These are phyloP conservation scores for Rhagonycha lutea DNA, from an alignment of 2,888 invertebrate species.

Conservation along the genomic window DNA sequence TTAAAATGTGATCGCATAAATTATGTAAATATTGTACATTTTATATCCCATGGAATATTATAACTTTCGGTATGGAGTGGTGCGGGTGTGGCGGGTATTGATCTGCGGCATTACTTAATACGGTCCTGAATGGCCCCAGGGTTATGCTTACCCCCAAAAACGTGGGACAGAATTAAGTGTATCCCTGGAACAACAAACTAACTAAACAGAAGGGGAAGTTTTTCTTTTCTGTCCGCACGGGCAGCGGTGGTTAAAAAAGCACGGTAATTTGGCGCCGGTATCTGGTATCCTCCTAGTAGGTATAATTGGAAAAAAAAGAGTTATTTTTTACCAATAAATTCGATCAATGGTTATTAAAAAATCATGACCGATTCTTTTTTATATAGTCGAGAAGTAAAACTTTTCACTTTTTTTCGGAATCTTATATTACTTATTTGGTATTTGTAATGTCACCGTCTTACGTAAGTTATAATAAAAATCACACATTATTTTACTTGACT, in stretches of 20 bases:
- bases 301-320: too few species aligned
- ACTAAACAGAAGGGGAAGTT: slow-evolving; percentile 23
- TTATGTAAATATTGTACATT: neutral
- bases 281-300: too few species aligned
- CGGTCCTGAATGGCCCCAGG: slow-evolving; percentile 27
- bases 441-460: neutral
- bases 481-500: neutral
- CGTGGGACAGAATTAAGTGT: slow-evolving; percentile 24
- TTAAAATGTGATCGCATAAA: neutral
- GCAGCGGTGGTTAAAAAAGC: slow-evolving; percentile 15
- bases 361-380: neutral
- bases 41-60: neutral
- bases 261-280: slow-evolving; percentile 4
- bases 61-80: neutral
- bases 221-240: slow-evolving; percentile 7
- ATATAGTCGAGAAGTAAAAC: neutral
- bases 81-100: slow-evolving; percentile 23
- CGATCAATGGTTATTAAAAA: neutral
- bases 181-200: slow-evolving; percentile 27
- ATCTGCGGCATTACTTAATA: slow-evolving; percentile 20
- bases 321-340: too few species aligned
- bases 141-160: slow-evolving; percentile 18
- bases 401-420: neutral
- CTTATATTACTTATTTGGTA: neutral
- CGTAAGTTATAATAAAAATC: neutral